Evolutionary conservation across 2,113 vertebrate genomes (phyloP), one percentile per base, ranked within the genome.

Genomic region (Cariama cristata): DNA sequence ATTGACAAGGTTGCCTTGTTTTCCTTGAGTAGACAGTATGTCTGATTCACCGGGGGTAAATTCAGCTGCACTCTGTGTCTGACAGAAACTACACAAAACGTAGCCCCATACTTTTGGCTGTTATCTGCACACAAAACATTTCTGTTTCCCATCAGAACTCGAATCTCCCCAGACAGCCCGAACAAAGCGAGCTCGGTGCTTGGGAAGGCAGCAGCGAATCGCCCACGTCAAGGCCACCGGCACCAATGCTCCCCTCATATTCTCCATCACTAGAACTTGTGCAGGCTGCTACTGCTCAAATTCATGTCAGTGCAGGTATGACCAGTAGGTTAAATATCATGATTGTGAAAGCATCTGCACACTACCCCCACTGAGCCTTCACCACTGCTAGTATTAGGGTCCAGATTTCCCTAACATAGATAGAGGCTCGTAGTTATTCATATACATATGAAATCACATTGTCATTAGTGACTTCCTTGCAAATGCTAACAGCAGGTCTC

Each of bases 231-330:
- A 68, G 66, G 69, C 32, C 26, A 67, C 44, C 40, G 35, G 53
- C 55, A 38, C 0, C 0, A 90, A 73, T 0, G 0, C 35, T 88
- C 38, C 44, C 42, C 40, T 82, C 1, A 89, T 66, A 74, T 24
- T 50, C 15, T 79, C 92, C 90, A 74, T 59, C 75, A 20, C 35
- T 27, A 59, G 42, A 73, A 64, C 50, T 69, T 52, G 18, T 1
- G 1, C 26, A 14, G 50, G 47, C 32, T 88, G 49, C 17, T 90
- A 66, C 6, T 88, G 64, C 82, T 77, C 26, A 74, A 74, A 66
- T 55, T 66, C 21, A 12, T 28, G 20, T 42, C 44, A 49, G 52
- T 27, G 35, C 68, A 92, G n/a, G 47, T 47, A 83, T 40, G 79
- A 83, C 38, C 2, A 0, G 28, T 8, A 71, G 53, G 38, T 79